Percentiles rank a stretch among this genome's conserved stretches.
Evolutionary conservation across 2,797 vertebrate species (phyloP).

Genomic region (Rhodeus uyekii): DNA sequence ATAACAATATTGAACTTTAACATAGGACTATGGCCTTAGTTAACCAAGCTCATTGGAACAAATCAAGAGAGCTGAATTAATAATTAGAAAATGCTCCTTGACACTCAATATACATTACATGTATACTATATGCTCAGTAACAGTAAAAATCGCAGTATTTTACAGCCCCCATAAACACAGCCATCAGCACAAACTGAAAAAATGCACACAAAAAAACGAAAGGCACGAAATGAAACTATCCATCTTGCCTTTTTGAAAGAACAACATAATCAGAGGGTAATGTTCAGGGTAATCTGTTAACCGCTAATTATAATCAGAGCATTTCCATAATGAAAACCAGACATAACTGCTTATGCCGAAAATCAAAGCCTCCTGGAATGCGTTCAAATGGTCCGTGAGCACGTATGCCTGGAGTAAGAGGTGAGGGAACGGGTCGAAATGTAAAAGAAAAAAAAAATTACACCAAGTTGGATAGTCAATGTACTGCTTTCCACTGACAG

Average conservation of each 20-base stretch:
- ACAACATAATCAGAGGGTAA: slow-evolving; percentile 71
- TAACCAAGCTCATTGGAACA: background rate
- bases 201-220: slow-evolving; percentile 66
- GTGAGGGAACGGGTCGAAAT: slow-evolving; percentile 17
- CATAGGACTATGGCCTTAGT: background rate
- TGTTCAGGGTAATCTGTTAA: slow-evolving; percentile 70
- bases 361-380: slow-evolving; percentile 48
- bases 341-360: slow-evolving; percentile 57
- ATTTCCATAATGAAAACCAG: slow-evolving; percentile 73
- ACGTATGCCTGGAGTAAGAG: slow-evolving; percentile 34
- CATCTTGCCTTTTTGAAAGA: slow-evolving; percentile 68
- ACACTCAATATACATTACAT: slow-evolving; percentile 55
- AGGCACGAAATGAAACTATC: slow-evolving; percentile 64
- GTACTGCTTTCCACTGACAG: slow-evolving; percentile 10
- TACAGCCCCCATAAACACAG: slow-evolving; percentile 57
- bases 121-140: slow-evolving; percentile 53
- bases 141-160: slow-evolving; percentile 59
- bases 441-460: slow-evolving; percentile 53
- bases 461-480: slow-evolving; percentile 23
- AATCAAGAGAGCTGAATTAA: background rate
- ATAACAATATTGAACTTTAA: background rate
- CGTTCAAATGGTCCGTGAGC: slow-evolving; percentile 45
- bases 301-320: slow-evolving; percentile 73
- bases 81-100: slow-evolving; percentile 3
- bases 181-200: slow-evolving; percentile 68